Evolutionary conservation across 2,888 invertebrate genomes (phyloP).

Genomic region (Scaptomyza caliginosa): DNA sequence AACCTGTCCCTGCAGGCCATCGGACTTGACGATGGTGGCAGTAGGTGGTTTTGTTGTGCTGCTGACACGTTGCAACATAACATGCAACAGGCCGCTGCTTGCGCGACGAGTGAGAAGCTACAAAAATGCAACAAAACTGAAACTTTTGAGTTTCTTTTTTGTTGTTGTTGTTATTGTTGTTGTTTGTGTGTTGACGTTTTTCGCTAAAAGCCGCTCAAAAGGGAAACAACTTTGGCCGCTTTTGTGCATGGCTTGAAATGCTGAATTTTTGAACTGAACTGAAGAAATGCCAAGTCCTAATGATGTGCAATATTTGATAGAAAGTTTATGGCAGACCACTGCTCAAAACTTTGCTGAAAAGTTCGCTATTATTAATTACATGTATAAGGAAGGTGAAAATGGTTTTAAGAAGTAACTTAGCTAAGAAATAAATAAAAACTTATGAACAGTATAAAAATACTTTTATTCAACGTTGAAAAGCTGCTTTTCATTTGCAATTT

Average conservation of each 20-base stretch:
- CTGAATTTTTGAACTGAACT: constrained; percentile 1
- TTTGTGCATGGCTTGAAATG: constrained; percentile 9
- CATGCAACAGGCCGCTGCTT: constrained; percentile 68
- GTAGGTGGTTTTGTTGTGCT: constrained; percentile 30
- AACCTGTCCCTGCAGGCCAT: constrained; percentile 2
- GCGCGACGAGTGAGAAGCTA: constrained; percentile 26
- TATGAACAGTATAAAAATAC: neutral
- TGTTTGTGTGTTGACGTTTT: constrained; percentile 19
- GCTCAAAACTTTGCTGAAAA: neutral
- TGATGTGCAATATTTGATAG: neutral
- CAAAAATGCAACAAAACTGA: constrained; percentile 44
- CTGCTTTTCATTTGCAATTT: neutral
- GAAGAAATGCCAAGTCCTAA: neutral
- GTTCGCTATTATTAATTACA: neutral
- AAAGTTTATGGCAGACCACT: neutral
- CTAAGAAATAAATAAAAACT: no score
- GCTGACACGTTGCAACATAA: constrained; percentile 66
- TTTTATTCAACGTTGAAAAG: neutral
- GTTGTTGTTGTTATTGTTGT: no score
- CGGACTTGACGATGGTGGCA: neutral
- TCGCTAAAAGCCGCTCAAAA: constrained; percentile 27
- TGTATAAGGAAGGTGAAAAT: neutral
- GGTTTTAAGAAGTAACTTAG: neutral
- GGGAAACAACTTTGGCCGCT: constrained; percentile 18
- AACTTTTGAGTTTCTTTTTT: constrained; percentile 12